phyloP scores from a whole-genome alignment of 2,797 vertebrate species.

The Euphonia xanthogaster region DNA sequence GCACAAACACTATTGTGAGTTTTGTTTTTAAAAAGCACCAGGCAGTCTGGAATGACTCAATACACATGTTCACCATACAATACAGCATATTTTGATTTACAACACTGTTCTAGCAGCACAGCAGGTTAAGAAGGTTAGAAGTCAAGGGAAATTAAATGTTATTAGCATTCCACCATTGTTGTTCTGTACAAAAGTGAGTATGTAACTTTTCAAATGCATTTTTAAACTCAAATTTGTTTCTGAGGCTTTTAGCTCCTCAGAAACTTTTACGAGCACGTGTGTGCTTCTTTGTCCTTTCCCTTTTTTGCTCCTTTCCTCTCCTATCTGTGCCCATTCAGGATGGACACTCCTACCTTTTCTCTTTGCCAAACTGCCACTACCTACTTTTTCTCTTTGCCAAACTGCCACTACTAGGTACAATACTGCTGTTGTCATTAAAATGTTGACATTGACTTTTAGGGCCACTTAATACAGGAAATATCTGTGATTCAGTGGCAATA shows the following conservation, averaged over 20 bases:
- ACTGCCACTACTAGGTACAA: conserved; percentile 13
- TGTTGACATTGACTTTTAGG: conserved; percentile 51
- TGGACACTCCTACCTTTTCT: not conserved
- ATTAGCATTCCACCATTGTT: conserved; percentile 74
- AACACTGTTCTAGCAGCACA: conserved; percentile 55
- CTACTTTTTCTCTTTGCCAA: not conserved
- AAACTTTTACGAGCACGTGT: conserved; percentile 1
- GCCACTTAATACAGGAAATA: conserved; percentile 61
- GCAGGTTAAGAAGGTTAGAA: conserved; percentile 76
- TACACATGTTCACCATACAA: conserved; percentile 66
- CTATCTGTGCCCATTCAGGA: conserved; percentile 25
- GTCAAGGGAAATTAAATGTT: conserved; percentile 78
- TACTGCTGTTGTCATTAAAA: conserved; percentile 41
- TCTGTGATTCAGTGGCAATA: conserved; percentile 33
- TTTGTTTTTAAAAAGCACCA: conserved; percentile 71
- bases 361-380: conserved; percentile 7
- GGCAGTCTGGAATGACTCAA: conserved; percentile 69
- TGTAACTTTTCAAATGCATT: conserved; percentile 68
- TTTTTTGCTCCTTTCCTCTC: conserved; percentile 2
- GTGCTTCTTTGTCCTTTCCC: conserved; percentile 10
- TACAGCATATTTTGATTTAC: conserved; percentile 71
- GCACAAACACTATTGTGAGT: conserved; percentile 64
- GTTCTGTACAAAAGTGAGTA: conserved; percentile 53
- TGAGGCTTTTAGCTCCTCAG: conserved; percentile 51
- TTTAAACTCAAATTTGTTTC: conserved; percentile 64